Conservation (phyloP, 2,113 vertebrate species). For the Chiloscyllium plagiosum region DNA sequence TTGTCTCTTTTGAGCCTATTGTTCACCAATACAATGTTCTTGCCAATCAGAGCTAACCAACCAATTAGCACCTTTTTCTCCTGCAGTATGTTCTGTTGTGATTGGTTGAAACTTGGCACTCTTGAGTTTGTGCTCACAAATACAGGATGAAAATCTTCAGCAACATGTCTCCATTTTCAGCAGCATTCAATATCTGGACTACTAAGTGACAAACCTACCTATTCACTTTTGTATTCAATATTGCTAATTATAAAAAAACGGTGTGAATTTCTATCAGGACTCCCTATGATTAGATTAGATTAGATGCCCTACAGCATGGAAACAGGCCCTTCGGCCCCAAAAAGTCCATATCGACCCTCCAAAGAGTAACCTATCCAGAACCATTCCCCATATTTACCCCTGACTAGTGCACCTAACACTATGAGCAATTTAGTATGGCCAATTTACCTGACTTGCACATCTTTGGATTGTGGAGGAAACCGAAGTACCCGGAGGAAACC, state of each 20-base stretch:
- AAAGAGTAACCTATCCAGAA: too few relatives aligned
- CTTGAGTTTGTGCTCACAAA: not conserved
- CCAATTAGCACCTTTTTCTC: not conserved
- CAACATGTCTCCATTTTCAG: not conserved
- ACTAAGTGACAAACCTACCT: not conserved
- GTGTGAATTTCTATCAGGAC: not conserved
- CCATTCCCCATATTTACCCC: too few relatives aligned
- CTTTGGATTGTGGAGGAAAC: too few relatives aligned
- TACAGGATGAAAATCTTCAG: not conserved
- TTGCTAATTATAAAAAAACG: not conserved
- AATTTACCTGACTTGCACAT: too few relatives aligned
- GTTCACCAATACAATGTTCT: not conserved
- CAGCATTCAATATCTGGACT: not conserved
- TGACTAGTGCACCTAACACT: too few relatives aligned
- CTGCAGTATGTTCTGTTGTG: not conserved
- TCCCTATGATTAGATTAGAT: too few relatives aligned
- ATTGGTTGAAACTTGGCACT: not conserved
- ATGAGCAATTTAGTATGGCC: too few relatives aligned
- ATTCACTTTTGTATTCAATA: not conserved
- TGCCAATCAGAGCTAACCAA: not conserved
- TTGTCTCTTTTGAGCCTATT: not conserved
- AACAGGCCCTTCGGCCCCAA: too few relatives aligned
- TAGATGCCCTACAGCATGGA: too few relatives aligned
- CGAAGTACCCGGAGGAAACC: too few relatives aligned
- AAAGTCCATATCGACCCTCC: too few relatives aligned